Percentiles rank a stretch among this genome's conserved stretches.
These are phyloP conservation scores for Steinernema khuongi DNA, from an alignment of 1,140 invertebrate species.

Conservation along the genomic window DNA sequence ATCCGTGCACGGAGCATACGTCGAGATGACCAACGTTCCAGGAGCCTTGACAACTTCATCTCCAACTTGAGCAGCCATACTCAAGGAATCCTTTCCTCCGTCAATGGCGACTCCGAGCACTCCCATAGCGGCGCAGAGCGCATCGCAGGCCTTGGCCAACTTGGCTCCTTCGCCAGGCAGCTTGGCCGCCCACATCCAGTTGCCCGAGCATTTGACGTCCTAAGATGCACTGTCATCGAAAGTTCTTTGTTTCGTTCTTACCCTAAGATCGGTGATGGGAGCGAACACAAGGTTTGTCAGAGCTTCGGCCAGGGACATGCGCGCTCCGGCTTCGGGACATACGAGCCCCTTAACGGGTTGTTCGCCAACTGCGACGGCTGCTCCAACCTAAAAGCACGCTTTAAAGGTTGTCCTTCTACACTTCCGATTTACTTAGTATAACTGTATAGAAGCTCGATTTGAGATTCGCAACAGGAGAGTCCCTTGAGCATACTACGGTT, in stretches of 20 bases:
- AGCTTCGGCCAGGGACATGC: slow-evolving; percentile 87
- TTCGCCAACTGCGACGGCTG: slow-evolving; percentile 88
- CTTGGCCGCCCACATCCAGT: slow-evolving; percentile 99
- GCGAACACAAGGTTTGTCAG: slow-evolving; percentile 92
- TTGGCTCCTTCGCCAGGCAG: slow-evolving; percentile 80
- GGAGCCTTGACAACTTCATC: slow-evolving; percentile 75
- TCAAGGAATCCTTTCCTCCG: slow-evolving; percentile 94
- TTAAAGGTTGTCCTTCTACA: slow-evolving; percentile 2
- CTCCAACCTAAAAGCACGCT: slow-evolving; percentile 67
- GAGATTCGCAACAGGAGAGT: too few relatives aligned
- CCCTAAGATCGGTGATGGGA: slow-evolving; percentile 72
- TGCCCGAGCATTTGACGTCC: slow-evolving; percentile 92
- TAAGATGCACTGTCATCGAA: slow-evolving; percentile 46
- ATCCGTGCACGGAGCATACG: slow-evolving; percentile 87
- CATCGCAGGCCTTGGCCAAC: slow-evolving; percentile 76
- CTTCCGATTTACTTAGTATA: not conserved
- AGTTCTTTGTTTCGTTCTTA: slow-evolving; percentile 47
- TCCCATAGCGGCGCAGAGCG: slow-evolving; percentile 81
- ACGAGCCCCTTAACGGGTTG: slow-evolving; percentile 89
- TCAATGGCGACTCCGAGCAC: slow-evolving; percentile 83
- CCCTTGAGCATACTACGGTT: not conserved
- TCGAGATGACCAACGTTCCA: slow-evolving; percentile 82
- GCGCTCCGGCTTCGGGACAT: slow-evolving; percentile 73
- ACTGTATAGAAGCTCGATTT: too few relatives aligned
- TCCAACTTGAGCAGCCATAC: slow-evolving; percentile 80